phyloP scores from a whole-genome alignment of 2,113 vertebrate genomes.

The Myocastor coypus region DNA sequence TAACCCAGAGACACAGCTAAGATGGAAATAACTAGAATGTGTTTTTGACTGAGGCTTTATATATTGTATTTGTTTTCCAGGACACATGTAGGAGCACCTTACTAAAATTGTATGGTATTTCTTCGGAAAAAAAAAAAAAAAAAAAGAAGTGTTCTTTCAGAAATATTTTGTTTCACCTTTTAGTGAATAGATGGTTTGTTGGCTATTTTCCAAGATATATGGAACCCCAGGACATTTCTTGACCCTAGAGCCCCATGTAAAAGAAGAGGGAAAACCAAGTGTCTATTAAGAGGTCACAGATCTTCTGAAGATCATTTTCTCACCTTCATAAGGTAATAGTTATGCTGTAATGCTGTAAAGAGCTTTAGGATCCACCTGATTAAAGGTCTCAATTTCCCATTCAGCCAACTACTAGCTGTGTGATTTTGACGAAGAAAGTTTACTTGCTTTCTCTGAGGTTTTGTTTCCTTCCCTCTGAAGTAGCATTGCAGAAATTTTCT shows the following conservation, averaged over 20 bases:
- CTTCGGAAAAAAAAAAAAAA: constrained; percentile 80
- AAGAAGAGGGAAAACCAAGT: not conserved
- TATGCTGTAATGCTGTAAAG: constrained; percentile 20
- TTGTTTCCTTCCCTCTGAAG: constrained; percentile 50
- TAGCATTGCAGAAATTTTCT: not conserved
- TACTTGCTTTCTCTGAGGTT: constrained; percentile 15
- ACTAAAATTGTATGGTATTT: constrained; percentile 85
- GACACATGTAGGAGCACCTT: constrained; percentile 84
- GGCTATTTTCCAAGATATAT: constrained; percentile 29
- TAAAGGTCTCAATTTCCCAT: not conserved
- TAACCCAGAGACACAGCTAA: constrained; percentile 63
- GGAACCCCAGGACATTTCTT: constrained; percentile 29
- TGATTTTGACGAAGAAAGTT: constrained; percentile 51
- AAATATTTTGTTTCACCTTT: constrained; percentile 83
- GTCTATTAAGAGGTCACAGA: not conserved
- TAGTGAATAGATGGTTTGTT: constrained; percentile 78
- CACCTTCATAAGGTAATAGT: constrained; percentile 44
- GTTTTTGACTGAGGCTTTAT: constrained; percentile 81
- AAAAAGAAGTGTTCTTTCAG: constrained; percentile 78
- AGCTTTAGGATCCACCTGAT: constrained; percentile 48
- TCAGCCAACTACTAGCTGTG: constrained; percentile 20
- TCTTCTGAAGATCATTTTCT: constrained; percentile 37
- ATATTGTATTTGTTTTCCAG: constrained; percentile 75
- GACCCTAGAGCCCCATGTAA: not conserved
- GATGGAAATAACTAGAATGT: constrained; percentile 82